Evolutionary conservation across 1,140 invertebrate genomes (phyloP), one percentile per base, ranked within the genome.

Genomic region (Melipona quadrifasciata): DNA sequence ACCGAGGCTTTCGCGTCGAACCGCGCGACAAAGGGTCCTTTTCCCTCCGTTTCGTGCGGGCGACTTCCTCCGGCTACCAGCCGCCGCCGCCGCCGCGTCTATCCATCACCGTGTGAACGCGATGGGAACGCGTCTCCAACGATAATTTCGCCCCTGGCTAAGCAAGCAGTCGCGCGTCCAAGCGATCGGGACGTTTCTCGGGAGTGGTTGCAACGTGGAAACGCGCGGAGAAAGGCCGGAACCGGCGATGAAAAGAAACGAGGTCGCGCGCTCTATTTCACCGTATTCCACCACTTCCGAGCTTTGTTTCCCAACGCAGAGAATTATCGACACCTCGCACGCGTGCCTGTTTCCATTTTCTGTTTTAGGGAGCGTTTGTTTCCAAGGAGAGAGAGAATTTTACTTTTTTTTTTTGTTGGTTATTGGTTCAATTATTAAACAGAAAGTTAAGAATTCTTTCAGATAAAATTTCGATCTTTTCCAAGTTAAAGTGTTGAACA

Each of bases 191-290:
- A 70, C 24, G 14, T 61, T 61, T 12, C 24, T 1, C 39, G 39
- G 34, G 39, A 47, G 24, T 12, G 14, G 24, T n/a, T 24, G 8
- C 1, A 1, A 14, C 70, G 24, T 17, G 27, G 16, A 16, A 16
- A 27, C 10, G 47, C 47, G 39, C 8, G 10, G 70, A 34, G 39
- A n/a, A 47, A 71, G 24, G 21, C 5, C 70, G 39, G 21, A 24
- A 47, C 11, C 24, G 24, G 39, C n/a, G 24, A 65, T 57, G 51
- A n/a, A 77, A 51, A n/a, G 19, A 51, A 77, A 65, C 57, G n/a
- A 77, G 75, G 75, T 34, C 75, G 75, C 75, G 58, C 39, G 75
- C 47, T 27, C 75, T 58, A 65, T 27, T 65, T 74, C 39, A 47
- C 39, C 51, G 19, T 47, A 0, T 16, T 19, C 39, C 57, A 1